Evolutionary conservation across 2,113 vertebrate genomes (phyloP).

Genomic region (Poeciliopsis retropinna): DNA sequence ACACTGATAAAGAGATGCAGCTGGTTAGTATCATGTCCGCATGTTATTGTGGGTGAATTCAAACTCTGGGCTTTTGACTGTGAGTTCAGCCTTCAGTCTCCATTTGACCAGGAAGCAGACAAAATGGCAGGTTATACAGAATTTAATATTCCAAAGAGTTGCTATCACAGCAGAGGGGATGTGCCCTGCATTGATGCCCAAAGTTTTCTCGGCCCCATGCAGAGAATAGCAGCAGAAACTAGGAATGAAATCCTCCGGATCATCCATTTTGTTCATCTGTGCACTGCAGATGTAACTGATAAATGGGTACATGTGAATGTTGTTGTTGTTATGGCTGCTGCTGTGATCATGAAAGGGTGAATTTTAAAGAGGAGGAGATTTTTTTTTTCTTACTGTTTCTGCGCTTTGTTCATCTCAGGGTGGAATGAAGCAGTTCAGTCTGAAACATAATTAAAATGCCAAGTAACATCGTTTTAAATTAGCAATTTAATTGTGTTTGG

Average conservation of each 20-base stretch:
- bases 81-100: slow-evolving; percentile 34
- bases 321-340: neutral
- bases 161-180: slow-evolving; percentile 22
- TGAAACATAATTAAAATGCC: slow-evolving; percentile 55
- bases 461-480: slow-evolving; percentile 41
- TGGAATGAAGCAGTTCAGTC: slow-evolving; percentile 39
- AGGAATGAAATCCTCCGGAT: slow-evolving; percentile 36
- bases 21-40: neutral
- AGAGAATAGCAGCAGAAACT: slow-evolving; percentile 19
- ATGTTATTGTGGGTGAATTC: slow-evolving; percentile 12
- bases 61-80: slow-evolving; percentile 12
- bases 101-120: slow-evolving; percentile 30
- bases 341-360: slow-evolving; percentile 8
- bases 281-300: slow-evolving; percentile 39
- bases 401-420: slow-evolving; percentile 24
- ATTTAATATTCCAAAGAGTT: slow-evolving; percentile 53
- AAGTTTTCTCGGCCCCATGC: slow-evolving; percentile 37
- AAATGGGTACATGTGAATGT: neutral
- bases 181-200: slow-evolving; percentile 30
- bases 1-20: neutral
- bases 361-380: slow-evolving; percentile 2
- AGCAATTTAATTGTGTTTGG: slow-evolving; percentile 54
- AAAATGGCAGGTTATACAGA: slow-evolving; percentile 25
- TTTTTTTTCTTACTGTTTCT: slow-evolving; percentile 21
- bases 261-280: slow-evolving; percentile 13